Evolutionary conservation across 2,113 vertebrate genomes (phyloP), one percentile per base, ranked within the genome.

Genomic region (Peromyscus californicus): DNA sequence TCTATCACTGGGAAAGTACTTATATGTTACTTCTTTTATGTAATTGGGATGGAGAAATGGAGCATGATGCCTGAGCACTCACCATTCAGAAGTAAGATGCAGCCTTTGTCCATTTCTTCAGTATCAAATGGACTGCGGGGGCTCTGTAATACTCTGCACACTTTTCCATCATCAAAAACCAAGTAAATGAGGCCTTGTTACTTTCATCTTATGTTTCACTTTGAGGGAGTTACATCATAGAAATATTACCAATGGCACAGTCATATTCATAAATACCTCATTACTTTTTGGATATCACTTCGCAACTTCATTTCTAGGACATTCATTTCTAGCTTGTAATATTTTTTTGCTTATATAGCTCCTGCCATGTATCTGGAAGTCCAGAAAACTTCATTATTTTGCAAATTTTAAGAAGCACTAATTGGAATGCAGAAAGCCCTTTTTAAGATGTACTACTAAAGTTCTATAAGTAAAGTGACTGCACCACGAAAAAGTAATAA

Each of bases 141-240:
- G 13, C 2, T 36, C 36, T 6, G 24, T 0, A 65, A 22, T 57
- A 7, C 6, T 89, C 19, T 39, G 6, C 15, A 48, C 0, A 2
- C 9, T 39, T 22, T 89, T 51, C n/a, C 59, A 54, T 48, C 33
- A 63, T 45, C 51, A 45, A 69, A 91, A 57, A 45, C 4, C 45
- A 48, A 72, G 51, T 21, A 57, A 5, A 42, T 29, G 1, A n/a
- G 15, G 8, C 3, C 9, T 36, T 78, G 5, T 2, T 33, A 4
- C 4, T 5, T 33, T 63, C 19, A 15, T 57, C 17, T 65, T n/a
- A 16, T 33, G 67, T 7, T 22, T 79, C 21, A 4, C 29, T 19
- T 17, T 5, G 19, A 17, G 67, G 10, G 72, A 29, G 51, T 65
- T 59, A 1, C 59, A 75, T 69, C 92, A 10, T 3, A 96, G 24